phyloP scores from a whole-genome alignment of 2,888 invertebrate genomes.

The Gisinianus flammeolus region DNA sequence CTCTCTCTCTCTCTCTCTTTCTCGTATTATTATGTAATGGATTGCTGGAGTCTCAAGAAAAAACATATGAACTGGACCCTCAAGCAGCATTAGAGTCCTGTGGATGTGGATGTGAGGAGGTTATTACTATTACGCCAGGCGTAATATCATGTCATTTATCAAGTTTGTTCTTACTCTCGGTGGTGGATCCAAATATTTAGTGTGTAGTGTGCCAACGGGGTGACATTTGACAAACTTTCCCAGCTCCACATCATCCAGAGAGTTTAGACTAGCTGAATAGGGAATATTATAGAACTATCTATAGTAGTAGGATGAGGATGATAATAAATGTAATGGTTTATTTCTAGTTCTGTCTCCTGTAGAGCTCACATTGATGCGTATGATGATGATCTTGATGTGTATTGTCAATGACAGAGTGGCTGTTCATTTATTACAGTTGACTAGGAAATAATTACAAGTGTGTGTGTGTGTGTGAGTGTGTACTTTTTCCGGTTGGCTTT shows the following conservation, averaged over 20 bases:
- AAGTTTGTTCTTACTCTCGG: constrained; percentile 15
- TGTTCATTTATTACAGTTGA: background rate
- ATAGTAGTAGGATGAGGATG: no score
- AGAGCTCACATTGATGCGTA: background rate
- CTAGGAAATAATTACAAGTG: no score
- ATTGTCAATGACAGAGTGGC: background rate
- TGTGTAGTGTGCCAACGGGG: constrained; percentile 29
- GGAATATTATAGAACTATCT: no score
- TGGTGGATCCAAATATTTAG: background rate
- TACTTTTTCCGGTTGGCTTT: no score
- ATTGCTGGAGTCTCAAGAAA: no score
- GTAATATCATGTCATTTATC: constrained; percentile 40
- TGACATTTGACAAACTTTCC: constrained; percentile 33
- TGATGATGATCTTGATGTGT: background rate
- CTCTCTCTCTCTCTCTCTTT: no score
- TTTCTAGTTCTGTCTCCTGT: background rate
- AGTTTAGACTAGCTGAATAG: background rate
- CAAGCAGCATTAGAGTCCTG: constrained; percentile 40
- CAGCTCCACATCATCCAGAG: background rate
- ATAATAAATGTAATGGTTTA: background rate
- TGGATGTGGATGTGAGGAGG: no score
- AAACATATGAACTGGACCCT: constrained; percentile 34
- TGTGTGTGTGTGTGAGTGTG: no score
- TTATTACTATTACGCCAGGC: constrained; percentile 22
- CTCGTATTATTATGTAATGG: background rate